These are phyloP conservation scores for Lepidothrix coronata DNA, from an alignment of 2,113 vertebrate genomes.

Conservation along the genomic window DNA sequence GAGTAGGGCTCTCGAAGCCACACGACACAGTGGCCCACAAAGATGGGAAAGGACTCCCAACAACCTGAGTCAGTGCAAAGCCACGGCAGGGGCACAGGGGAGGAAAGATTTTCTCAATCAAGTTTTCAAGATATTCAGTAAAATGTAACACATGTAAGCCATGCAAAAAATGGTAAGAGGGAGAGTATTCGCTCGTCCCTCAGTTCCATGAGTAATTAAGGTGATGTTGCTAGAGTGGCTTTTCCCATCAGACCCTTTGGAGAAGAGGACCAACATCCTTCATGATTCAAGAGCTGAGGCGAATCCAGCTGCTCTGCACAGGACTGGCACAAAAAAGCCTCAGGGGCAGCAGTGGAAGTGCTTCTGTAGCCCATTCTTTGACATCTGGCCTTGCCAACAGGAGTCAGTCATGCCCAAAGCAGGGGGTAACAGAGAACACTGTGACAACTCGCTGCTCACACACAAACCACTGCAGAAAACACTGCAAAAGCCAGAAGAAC, in stretches of 20 bases:
- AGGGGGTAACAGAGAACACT: neutral
- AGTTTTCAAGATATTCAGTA: neutral
- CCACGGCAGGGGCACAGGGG: neutral
- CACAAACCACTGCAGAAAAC: neutral
- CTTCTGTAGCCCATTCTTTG: neutral
- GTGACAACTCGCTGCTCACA: neutral
- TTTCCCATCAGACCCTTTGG: fast-evolving
- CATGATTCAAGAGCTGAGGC: neutral
- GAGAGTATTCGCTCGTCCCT: neutral
- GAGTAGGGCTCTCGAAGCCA: neutral
- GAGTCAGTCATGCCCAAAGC: fast-evolving
- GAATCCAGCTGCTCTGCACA: neutral
- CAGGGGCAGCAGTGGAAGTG: neutral
- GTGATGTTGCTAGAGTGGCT: neutral
- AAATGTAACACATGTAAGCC: neutral
- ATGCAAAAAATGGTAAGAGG: neutral
- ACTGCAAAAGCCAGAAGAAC: neutral
- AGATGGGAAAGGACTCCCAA: neutral
- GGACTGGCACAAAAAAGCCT: neutral
- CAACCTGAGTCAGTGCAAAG: neutral
- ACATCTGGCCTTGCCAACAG: neutral
- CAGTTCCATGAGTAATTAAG: neutral
- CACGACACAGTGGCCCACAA: neutral
- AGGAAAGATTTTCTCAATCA: neutral
- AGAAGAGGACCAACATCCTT: neutral